Evolutionary conservation across 2,888 invertebrate species (phyloP), one percentile per base, ranked within the genome.

Genomic region (Drosophila kanekoi): DNA sequence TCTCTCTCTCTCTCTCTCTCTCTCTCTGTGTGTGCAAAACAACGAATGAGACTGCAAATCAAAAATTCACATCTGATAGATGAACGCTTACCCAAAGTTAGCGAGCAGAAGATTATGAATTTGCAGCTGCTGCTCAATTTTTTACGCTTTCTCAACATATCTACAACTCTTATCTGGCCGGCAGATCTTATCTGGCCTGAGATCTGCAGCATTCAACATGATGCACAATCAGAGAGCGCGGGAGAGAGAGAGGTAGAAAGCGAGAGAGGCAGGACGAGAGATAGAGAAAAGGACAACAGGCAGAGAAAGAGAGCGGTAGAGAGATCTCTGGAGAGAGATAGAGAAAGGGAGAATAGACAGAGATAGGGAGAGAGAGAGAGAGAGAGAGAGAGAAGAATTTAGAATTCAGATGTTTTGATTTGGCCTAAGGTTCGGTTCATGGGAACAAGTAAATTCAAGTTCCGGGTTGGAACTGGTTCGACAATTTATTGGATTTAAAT

Each of bases 1-100:
- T 45, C 32, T 5, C 10, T 3, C 20, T 4, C 20, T 32, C 20
- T 13, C n/a, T 38, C 38, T 38, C 2, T 14, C 44, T 2, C 2
- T 5, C 35, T 13, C 1, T 13, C 3, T 41, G n/a, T 11, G 14
- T 40, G 45, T 48, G n/a, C 23, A 47, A 33, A 51, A 43, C 38
- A 52, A 59, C 49, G 32, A 62, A 57, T 54, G 35, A 33, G 51
- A 49, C 47, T 65, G 75, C 58, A 64, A 60, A 60, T 63, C 57
- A 57, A 71, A 60, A 57, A 65, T 47, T 53, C 37, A 57, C 35
- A 52, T n/a, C 37, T 20, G 40, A 63, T 65, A 56, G 61, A 44
- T 47, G 54, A 65, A 32, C 41, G 44, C 28, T 37, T 16, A n/a
- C 37, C 70, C 52, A 41, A 64, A 65, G 44, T 60, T 32, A 58